Evolutionary conservation across 2,113 vertebrate species (phyloP).

Genomic region (Pitta sordida): DNA sequence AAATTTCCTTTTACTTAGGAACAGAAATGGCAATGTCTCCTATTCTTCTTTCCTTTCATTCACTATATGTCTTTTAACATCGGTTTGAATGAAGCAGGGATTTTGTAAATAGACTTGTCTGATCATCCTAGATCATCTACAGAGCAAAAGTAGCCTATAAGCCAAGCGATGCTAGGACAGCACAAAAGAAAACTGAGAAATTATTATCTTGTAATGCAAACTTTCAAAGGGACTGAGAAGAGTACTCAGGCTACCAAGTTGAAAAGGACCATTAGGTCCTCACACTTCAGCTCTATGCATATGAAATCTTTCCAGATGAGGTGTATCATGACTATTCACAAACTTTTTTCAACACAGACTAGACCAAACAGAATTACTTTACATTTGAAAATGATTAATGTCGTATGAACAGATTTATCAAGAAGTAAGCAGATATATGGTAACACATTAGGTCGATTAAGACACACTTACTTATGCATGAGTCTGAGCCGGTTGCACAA

Average conservation of each 20-base stretch:
- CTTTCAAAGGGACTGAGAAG: not conserved
- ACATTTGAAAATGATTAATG: rapidly evolving
- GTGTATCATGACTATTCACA: not conserved
- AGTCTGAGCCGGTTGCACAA: not conserved
- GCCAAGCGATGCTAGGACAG: not conserved
- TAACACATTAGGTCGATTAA: not conserved
- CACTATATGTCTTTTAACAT: not conserved
- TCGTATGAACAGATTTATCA: rapidly evolving
- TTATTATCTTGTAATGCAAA: not conserved
- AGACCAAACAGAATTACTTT: not conserved
- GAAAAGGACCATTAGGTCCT: not conserved
- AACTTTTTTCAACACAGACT: not conserved
- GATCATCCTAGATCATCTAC: not conserved
- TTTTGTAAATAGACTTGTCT: not conserved
- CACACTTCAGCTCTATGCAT: not conserved
- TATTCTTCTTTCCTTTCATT: not conserved
- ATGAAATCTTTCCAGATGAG: not conserved
- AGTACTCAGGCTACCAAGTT: not conserved
- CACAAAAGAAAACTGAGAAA: not conserved
- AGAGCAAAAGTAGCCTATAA: not conserved
- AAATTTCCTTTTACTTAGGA: not conserved
- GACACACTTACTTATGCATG: not conserved
- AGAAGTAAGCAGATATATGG: not conserved
- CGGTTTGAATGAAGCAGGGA: not conserved
- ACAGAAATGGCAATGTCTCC: not conserved